Conservation (phyloP, 2,113 vertebrate species). For the Phasianus colchicus region DNA sequence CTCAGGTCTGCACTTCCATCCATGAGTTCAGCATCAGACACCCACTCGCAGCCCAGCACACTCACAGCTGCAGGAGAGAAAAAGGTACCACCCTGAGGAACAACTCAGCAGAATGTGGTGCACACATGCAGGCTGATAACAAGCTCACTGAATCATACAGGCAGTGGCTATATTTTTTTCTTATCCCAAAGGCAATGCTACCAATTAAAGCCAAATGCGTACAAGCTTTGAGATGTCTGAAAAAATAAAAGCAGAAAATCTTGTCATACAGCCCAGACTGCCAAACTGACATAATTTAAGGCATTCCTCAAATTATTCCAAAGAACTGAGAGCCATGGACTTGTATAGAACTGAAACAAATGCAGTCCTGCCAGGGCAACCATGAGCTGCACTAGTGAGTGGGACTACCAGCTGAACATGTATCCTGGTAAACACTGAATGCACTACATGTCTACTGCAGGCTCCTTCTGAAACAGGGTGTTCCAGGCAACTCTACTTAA, state of each 20-base stretch:
- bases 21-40: not conserved
- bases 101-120: not conserved
- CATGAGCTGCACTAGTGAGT: rapidly evolving
- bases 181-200: not conserved
- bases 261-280: not conserved
- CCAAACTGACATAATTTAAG: not conserved
- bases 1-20: not conserved
- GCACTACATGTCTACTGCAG: not conserved
- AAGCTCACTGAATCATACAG: not conserved
- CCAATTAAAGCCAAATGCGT: not conserved
- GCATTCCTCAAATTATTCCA: not conserved
- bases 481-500: not conserved
- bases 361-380: rapidly evolving
- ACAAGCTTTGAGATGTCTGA: not conserved
- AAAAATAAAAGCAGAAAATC: not conserved
- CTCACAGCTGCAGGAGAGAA: not conserved
- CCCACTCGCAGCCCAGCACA: not conserved
- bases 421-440: not conserved
- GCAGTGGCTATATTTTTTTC: not conserved
- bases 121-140: not conserved
- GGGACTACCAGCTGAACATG: not conserved
- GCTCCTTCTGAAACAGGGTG: not conserved
- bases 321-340: not conserved
- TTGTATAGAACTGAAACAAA: not conserved
- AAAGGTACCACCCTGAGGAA: not conserved